A percentile compares a stretch with the other conserved stretches of the same genome.
Evolutionary conservation across 2,113 vertebrate genomes (phyloP).

Genomic region (Ondatra zibethicus): DNA sequence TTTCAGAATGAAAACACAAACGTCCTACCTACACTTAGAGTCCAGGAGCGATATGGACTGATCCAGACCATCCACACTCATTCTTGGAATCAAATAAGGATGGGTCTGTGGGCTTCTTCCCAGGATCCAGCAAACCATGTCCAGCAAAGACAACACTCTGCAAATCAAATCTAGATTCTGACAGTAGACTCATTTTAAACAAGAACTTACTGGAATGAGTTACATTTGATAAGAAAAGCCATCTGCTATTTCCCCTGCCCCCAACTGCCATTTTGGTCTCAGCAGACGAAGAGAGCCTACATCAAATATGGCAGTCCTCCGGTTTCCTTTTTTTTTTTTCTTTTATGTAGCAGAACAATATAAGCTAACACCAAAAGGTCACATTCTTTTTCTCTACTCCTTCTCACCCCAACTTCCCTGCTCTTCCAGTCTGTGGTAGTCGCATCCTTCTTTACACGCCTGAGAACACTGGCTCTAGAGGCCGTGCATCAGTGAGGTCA

Average conservation of each 20-base stretch:
- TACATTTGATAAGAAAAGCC: background rate
- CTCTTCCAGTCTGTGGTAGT: background rate
- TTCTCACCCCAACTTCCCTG: rapidly evolving
- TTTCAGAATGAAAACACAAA: background rate
- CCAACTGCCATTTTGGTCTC: background rate
- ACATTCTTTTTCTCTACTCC: background rate
- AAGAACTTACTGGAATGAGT: background rate
- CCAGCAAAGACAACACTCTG: background rate
- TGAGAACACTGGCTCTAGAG: no score
- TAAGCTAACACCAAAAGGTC: background rate
- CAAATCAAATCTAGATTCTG: background rate
- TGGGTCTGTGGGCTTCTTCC: background rate
- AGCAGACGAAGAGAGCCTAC: background rate
- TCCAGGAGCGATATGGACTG: background rate
- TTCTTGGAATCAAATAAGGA: background rate
- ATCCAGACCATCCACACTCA: rapidly evolving
- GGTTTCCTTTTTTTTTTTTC: background rate
- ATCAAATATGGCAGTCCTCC: background rate
- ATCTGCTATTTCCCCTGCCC: background rate
- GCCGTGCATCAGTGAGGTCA: background rate
- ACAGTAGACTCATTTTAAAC: background rate
- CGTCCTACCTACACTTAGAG: background rate
- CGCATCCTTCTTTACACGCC: background rate
- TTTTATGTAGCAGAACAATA: background rate
- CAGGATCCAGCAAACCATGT: background rate